These are phyloP conservation scores for Neodiprion lecontei DNA, from an alignment of 1,140 invertebrate genomes.

Conservation along the genomic window DNA sequence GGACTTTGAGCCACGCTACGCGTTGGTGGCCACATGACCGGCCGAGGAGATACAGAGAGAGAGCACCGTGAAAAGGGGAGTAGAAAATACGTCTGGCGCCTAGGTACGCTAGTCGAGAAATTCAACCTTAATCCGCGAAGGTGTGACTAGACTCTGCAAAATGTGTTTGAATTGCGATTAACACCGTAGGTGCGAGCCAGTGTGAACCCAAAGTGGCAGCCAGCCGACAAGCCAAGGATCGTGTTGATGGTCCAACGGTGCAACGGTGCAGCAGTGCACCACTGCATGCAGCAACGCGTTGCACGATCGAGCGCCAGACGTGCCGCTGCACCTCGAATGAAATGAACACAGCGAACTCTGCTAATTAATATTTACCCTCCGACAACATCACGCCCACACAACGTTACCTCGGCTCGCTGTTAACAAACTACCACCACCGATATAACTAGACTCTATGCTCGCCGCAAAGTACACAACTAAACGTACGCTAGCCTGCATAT, in stretches of 20 bases:
- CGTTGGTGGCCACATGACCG: too few relatives aligned
- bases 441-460: not conserved
- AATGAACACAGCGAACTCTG: slow-evolving; percentile 50
- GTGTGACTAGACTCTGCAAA: slow-evolving; percentile 48
- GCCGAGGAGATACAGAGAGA: too few relatives aligned
- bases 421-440: not conserved
- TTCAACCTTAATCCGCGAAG: slow-evolving; percentile 35
- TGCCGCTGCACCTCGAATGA: slow-evolving; percentile 33
- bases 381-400: slow-evolving; percentile 54
- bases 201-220: slow-evolving; percentile 25
- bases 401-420: slow-evolving; percentile 23
- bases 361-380: slow-evolving; percentile 61
- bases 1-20: too few relatives aligned
- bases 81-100: not conserved
- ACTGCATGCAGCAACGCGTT: too few relatives aligned
- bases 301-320: slow-evolving; percentile 22
- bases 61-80: too few relatives aligned
- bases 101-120: not conserved
- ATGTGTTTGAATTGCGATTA: slow-evolving; percentile 58
- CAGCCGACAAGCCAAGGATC: not conserved
- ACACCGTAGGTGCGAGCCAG: slow-evolving; percentile 42
- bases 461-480: not conserved
- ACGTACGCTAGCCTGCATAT: too few relatives aligned
- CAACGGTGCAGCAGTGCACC: too few relatives aligned
- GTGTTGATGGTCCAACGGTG: not conserved